Conservation (phyloP, 2,797 vertebrate species). For the Novumbra hubbsi region DNA sequence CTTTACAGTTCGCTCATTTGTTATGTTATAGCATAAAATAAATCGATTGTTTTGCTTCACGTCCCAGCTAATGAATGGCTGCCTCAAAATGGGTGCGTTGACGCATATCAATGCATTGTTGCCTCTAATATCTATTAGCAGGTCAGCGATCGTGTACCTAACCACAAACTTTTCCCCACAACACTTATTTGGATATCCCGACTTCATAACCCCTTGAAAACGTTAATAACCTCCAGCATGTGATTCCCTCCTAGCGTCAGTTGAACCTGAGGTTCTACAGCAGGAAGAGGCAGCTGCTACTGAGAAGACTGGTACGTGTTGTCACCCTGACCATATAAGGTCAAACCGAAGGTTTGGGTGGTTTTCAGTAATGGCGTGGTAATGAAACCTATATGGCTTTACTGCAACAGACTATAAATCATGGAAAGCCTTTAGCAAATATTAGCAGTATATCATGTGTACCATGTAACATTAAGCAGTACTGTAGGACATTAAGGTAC, state of each 20-base stretch:
- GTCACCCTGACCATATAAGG: neutral
- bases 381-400: neutral
- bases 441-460: neutral
- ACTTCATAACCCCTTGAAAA: neutral
- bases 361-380: neutral
- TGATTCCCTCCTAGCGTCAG: constrained; percentile 43
- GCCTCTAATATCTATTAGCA: too few relatives aligned
- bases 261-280: constrained; percentile 58
- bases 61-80: too few relatives aligned
- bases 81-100: too few relatives aligned
- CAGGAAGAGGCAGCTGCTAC: constrained; percentile 58
- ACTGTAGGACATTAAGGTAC: neutral
- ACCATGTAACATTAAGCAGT: neutral
- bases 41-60: too few relatives aligned
- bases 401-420: neutral
- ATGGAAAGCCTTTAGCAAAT: neutral
- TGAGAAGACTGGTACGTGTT: constrained; percentile 69
- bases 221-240: constrained; percentile 17
- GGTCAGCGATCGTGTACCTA: neutral
- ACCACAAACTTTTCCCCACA: neutral
- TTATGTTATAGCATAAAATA: too few relatives aligned
- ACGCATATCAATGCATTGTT: too few relatives aligned
- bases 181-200: too few relatives aligned
- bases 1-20: too few relatives aligned
- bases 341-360: neutral